These are phyloP conservation scores for Automeris io DNA, from an alignment of 2,888 invertebrate species.

Conservation along the genomic window DNA sequence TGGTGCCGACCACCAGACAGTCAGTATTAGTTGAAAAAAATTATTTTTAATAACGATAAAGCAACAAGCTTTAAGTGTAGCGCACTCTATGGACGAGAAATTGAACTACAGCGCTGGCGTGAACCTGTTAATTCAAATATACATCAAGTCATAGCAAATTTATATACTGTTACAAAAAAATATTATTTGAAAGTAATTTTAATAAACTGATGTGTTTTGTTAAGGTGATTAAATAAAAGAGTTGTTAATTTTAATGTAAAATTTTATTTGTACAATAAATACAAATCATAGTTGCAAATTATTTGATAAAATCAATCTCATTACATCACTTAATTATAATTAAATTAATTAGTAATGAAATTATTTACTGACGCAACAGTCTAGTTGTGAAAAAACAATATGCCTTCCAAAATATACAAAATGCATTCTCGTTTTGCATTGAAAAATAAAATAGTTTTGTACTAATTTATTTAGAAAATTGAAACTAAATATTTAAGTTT, in stretches of 20 bases:
- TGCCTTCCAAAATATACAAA: slow-evolving; percentile 32
- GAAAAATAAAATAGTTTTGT: slow-evolving; percentile 47
- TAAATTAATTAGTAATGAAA: slow-evolving; percentile 29
- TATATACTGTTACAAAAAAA: too few relatives aligned
- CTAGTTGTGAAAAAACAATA: slow-evolving; percentile 28
- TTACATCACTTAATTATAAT: slow-evolving; percentile 46
- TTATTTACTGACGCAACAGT: slow-evolving; percentile 31
- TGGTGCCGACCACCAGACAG: too few relatives aligned
- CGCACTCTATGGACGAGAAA: too few relatives aligned
- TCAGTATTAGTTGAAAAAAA: too few relatives aligned
- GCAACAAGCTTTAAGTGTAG: too few relatives aligned
- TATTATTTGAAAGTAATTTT: too few relatives aligned
- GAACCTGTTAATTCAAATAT: too few relatives aligned
- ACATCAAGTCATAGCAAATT: too few relatives aligned
- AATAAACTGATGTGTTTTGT: too few relatives aligned
- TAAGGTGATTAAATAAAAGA: slow-evolving; percentile 19
- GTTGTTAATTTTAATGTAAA: slow-evolving; percentile 47
- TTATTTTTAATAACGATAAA: too few relatives aligned
- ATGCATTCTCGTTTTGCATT: slow-evolving; percentile 47
- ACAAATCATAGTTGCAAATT: slow-evolving; percentile 73
- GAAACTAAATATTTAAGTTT: slow-evolving; percentile 34
- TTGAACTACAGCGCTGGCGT: too few relatives aligned
- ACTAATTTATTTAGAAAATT: slow-evolving; percentile 55
- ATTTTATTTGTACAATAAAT: slow-evolving; percentile 77
- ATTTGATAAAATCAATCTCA: slow-evolving; percentile 66